phyloP scores from a whole-genome alignment of 2,888 invertebrate genomes.

The Saturnia pavonia region DNA sequence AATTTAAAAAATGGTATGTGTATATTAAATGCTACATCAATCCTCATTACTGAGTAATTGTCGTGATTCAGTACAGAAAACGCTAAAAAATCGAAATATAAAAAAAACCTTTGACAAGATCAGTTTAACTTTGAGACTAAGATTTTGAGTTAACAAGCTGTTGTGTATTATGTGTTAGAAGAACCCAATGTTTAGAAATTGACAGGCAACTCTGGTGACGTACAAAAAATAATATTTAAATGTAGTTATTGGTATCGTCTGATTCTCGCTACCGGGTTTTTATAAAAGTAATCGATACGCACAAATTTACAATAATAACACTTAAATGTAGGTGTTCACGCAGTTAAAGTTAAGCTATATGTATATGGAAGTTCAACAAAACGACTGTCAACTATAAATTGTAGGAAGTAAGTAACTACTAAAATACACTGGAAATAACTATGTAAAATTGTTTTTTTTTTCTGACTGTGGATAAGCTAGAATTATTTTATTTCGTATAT shows the following conservation, averaged over 20 bases:
- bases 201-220: background rate
- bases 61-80: too few species aligned
- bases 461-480: background rate
- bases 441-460: background rate
- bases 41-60: too few species aligned
- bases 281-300: background rate
- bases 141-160: background rate
- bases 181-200: background rate
- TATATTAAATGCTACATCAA: too few species aligned
- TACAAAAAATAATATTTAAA: background rate
- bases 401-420: too few species aligned
- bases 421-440: too few species aligned
- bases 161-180: background rate
- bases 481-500: background rate
- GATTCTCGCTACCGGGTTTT: conserved; percentile 1
- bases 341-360: too few species aligned
- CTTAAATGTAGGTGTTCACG: background rate
- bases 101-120: background rate
- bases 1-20: too few species aligned
- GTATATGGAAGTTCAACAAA: too few species aligned
- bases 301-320: background rate
- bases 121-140: background rate
- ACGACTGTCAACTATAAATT: too few species aligned
- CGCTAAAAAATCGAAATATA: background rate
- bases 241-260: background rate